Base-by-base conservation (phyloP, 2,113 vertebrate species). In the Panthera leo region DNA sequence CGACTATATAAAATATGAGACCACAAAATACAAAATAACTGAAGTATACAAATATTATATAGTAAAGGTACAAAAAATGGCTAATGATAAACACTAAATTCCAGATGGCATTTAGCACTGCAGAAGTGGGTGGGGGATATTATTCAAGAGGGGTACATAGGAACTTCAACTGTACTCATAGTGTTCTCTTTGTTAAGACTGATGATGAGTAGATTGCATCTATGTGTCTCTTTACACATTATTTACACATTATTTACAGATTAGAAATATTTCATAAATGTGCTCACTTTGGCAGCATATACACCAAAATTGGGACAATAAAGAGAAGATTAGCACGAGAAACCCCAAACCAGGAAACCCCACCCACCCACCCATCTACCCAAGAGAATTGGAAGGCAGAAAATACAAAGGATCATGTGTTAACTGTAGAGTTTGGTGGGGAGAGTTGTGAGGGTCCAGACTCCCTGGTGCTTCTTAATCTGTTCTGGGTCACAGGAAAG, bases 331-430 rank as follows among this genome's bases (percentile, higher is more conserved):
- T 58, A 82, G 53, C 21, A 82, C 36, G 51, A 93, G 65, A 95
- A 95, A 71, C 39, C 78, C 70, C 61, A 96, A 95, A 96, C 94
- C 88, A 85, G 45, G 89, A 95, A 95, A 67, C 34, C 96, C 93
- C 65, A 95, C 65, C 51, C 73, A 94, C 55, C 70, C 85, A 71
- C 34, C 94, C 85, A 71, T 14, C 92, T 85, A 93, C 71, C 36
- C 48, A 31, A 58, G 80, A 61, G 36, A 95, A 85, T 87, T 6
- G 12, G 73, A 73, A 94, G 94, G 45, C 89, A 34, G 23, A 53
- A 94, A 85, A 89, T 21, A 19, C n/a, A 5, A 83, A 18, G 85
- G 97, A 96, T 98, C 95, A 45, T 27, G 96, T 63, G 42, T 93
- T 87, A 91, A 96, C 91, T 0, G 18, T 0, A 65, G 85, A 94